phyloP scores from a whole-genome alignment of 2,797 vertebrate genomes.

The Clarias platycephalus region DNA sequence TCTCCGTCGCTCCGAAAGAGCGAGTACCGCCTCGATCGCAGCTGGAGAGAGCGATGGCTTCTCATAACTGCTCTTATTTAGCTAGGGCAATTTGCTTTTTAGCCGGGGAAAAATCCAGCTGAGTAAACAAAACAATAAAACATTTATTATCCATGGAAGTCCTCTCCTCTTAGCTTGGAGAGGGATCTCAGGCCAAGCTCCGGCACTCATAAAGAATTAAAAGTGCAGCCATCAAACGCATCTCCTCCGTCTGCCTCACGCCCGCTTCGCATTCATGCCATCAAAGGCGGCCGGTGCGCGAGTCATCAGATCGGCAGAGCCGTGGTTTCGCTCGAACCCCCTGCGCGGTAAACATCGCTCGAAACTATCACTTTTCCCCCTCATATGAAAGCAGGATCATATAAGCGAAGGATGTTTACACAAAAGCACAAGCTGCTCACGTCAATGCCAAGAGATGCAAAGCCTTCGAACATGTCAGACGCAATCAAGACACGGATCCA shows the following conservation, averaged over 20 bases:
- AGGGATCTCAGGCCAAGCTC: slow-evolving; percentile 17
- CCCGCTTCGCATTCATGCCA: slow-evolving; percentile 60
- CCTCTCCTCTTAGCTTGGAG: slow-evolving; percentile 28
- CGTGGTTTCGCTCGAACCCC: slow-evolving; percentile 6
- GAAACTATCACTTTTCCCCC: not conserved
- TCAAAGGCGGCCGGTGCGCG: slow-evolving; percentile 39
- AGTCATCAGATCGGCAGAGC: not conserved
- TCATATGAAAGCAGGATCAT: not conserved
- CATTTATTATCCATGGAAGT: slow-evolving; percentile 56
- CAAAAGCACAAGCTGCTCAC: slow-evolving; percentile 63
- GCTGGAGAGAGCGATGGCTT: slow-evolving; percentile 28
- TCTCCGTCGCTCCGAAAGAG: slow-evolving; percentile 25
- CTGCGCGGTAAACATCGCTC: not conserved
- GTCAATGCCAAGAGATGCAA: slow-evolving; percentile 64
- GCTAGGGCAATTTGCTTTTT: slow-evolving; percentile 51
- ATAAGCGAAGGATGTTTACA: slow-evolving; percentile 51
- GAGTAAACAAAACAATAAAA: slow-evolving; percentile 65
- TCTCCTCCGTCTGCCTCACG: slow-evolving; percentile 10
- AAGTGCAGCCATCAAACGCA: slow-evolving; percentile 30
- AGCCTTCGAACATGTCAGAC: slow-evolving; percentile 61
- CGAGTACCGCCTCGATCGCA: slow-evolving; percentile 14
- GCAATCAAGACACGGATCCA: slow-evolving; percentile 60
- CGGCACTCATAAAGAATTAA: slow-evolving; percentile 48
- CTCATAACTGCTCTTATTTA: slow-evolving; percentile 50
- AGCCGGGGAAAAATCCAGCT: slow-evolving; percentile 48